Conservation (phyloP, 1,140 invertebrate genomes). For the Brachionus rubens region DNA sequence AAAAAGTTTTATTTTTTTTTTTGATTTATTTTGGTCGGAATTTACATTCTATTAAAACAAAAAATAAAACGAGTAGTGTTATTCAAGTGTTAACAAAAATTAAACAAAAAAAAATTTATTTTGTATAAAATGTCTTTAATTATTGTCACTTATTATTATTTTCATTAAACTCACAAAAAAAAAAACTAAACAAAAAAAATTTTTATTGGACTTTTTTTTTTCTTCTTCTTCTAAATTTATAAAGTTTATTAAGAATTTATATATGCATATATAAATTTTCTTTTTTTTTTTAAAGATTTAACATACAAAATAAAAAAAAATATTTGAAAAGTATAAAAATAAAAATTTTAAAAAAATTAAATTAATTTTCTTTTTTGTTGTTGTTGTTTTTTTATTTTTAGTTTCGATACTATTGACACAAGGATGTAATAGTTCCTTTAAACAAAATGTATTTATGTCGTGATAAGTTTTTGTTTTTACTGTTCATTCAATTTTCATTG, state of each 20-base stretch:
- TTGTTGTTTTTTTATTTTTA: conserved; percentile 27
- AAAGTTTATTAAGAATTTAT: conserved; percentile 10
- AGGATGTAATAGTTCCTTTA: conserved; percentile 38
- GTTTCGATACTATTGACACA: too few relatives aligned
- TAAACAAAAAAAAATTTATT: conserved; percentile 13
- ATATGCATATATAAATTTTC: conserved; percentile 31
- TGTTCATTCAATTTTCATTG: too few relatives aligned
- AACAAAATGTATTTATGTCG: not conserved
- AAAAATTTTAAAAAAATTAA: conserved; percentile 30
- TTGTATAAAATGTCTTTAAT: not conserved
- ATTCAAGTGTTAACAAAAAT: not conserved
- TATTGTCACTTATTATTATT: not conserved
- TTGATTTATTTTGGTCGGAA: conserved; percentile 11
- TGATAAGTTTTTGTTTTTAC: too few relatives aligned
- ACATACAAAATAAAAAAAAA: too few relatives aligned
- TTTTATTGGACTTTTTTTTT: too few relatives aligned
- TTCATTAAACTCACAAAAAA: conserved; percentile 4
- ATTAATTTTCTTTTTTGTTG: conserved; percentile 5
- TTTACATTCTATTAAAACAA: conserved; percentile 3
- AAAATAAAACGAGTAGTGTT: conserved; percentile 2
- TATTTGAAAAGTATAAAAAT: conserved; percentile 45
- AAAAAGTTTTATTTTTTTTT: conserved; percentile 21
- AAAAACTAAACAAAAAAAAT: not conserved
- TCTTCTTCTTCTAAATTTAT: not conserved
- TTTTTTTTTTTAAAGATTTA: not conserved